phyloP scores from a whole-genome alignment of 2,113 vertebrate species.

The Dasyurus viverrinus region DNA sequence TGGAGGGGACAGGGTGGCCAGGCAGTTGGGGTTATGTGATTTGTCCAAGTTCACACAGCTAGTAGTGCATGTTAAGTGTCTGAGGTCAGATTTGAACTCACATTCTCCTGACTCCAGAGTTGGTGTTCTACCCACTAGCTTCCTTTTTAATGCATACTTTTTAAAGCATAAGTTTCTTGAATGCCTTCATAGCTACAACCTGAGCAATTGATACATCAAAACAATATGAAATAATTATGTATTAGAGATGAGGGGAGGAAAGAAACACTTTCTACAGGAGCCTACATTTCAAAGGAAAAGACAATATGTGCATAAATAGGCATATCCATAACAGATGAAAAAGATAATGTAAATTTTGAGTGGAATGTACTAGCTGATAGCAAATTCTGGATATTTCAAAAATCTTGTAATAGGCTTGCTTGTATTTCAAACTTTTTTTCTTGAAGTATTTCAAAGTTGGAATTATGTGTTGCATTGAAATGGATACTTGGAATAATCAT shows the following conservation, averaged over 20 bases:
- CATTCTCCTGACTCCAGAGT: no score
- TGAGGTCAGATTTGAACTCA: no score
- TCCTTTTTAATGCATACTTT: no score
- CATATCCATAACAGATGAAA: background rate
- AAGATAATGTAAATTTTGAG: background rate
- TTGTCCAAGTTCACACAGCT: no score
- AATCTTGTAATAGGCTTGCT: background rate
- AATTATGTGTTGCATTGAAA: conserved; percentile 7
- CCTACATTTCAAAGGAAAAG: background rate
- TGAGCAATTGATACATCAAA: conserved; percentile 15
- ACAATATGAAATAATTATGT: conserved; percentile 1
- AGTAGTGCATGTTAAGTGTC: no score
- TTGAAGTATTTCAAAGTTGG: conserved; percentile 36
- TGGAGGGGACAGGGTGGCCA: no score
- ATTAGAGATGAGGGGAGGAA: background rate
- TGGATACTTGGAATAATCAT: conserved; percentile 5
- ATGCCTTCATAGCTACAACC: background rate
- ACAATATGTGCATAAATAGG: background rate
- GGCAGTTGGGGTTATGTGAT: no score
- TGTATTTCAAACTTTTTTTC: conserved; percentile 3
- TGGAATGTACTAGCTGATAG: background rate
- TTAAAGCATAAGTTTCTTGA: background rate
- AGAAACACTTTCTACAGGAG: background rate
- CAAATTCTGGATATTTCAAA: conserved; percentile 5
- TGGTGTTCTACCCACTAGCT: no score